Base-by-base conservation (phyloP, 2,888 invertebrate genomes). In the Campoplex capitator region DNA sequence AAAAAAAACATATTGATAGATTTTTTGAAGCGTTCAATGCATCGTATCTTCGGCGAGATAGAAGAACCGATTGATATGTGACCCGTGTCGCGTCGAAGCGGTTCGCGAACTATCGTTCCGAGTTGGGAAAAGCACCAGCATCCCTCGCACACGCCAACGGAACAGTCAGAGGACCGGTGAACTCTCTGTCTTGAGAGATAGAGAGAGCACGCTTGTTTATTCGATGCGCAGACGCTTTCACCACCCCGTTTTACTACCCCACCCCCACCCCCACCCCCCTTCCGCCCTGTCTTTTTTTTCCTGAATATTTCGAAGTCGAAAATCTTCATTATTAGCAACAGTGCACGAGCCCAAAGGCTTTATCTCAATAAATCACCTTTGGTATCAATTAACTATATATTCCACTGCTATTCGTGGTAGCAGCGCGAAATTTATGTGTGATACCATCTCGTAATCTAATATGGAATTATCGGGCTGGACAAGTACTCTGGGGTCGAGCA, bases 61-160 rank as follows among this genome's bases (percentile, higher is more conserved):
- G 6, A 51, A n/a, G 78, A 90, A 90, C 90, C 56, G 65, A 58
- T 42, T 23, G 23, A n/a, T 62, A 32, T 48, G 28, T 58, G 83
- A 92, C 91, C 92, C 93, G 92, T 93, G 90, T 92, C 92, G 92
- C 92, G 92, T 92, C 93, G 89, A 91, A 90, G 92, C 93, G 92
- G 90, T 90, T 85, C 93, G 93, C 93, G 91, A 89, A 93, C 93
- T 93, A 93, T 91, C 90, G 83, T 54, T 32, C 78, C 45, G 70
- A 71, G 62, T 58, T 54, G 74, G 77, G 56, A 77, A 85, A 71
- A 56, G 68, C 67, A 51, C 81, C 84, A 77, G 86, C 90, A 86
- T 89, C 89, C 89, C 88, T 90, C 86, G 23, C 23, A 90, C 89
- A 87, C 88, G 78, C 89, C 88, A 86, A 81, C 78, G 54, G 54